A percentile compares a stretch with the other conserved stretches of the same genome.
These are phyloP conservation scores for Monochamus saltuarius DNA, from an alignment of 1,140 invertebrate species.

Conservation along the genomic window DNA sequence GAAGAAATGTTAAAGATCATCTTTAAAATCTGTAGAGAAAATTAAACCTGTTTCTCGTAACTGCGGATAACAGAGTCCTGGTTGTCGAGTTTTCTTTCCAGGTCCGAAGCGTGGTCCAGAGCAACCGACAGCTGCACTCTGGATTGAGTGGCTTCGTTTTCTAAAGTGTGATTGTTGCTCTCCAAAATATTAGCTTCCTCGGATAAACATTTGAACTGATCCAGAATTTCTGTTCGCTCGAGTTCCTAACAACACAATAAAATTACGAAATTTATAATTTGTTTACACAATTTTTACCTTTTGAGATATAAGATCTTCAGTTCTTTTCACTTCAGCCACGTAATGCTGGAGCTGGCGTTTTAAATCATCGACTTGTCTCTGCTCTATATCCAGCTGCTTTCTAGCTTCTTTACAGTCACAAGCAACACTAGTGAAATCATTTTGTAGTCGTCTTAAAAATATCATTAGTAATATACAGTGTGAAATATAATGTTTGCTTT, in stretches of 20 bases:
- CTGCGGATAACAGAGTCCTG: conserved; percentile 56
- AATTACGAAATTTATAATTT: conserved; percentile 7
- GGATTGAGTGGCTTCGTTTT: conserved; percentile 66
- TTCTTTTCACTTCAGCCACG: conserved; percentile 67
- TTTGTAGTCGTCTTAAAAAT: conserved; percentile 58
- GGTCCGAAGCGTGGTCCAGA: conserved; percentile 55
- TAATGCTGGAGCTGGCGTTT: conserved; percentile 73
- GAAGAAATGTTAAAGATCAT: neutral
- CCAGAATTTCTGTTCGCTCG: conserved; percentile 70
- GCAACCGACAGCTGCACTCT: conserved; percentile 57
- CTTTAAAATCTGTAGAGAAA: neutral
- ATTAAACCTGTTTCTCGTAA: conserved; percentile 58
- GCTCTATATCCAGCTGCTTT: conserved; percentile 62
- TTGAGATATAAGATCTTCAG: conserved; percentile 66
- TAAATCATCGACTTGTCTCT: conserved; percentile 65
- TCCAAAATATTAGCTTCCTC: conserved; percentile 70
- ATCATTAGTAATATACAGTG: neutral
- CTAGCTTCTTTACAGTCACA: conserved; percentile 56
- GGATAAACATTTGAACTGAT: conserved; percentile 69
- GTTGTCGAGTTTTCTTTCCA: conserved; percentile 56
- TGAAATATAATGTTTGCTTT: neutral
- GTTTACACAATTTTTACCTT: conserved; percentile 55
- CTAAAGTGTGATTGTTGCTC: conserved; percentile 70
- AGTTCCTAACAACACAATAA: conserved; percentile 57
- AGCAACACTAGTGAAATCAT: conserved; percentile 59